Conservation (phyloP, 2,113 vertebrate genomes). For the Ctenomys sociabilis region DNA sequence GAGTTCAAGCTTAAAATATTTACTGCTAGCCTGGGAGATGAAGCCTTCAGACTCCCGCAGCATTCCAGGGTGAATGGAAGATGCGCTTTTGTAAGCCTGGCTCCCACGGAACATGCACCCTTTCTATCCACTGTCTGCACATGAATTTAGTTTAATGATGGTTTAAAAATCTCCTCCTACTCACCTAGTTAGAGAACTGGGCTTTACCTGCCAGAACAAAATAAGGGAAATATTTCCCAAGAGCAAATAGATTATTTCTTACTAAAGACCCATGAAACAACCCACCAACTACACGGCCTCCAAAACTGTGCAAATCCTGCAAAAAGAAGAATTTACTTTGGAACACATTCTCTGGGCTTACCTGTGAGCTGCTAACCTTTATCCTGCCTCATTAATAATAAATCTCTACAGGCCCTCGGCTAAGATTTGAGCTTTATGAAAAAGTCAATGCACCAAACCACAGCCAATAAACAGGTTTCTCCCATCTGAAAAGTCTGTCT, state of each 20-base stretch:
- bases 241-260: not conserved
- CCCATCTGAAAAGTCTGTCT: not conserved
- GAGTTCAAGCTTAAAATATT: conserved; percentile 43
- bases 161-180: not conserved
- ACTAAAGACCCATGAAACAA: not conserved
- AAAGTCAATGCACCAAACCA: not conserved
- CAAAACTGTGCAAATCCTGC: not conserved
- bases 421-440: not conserved
- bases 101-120: not conserved
- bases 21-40: not conserved
- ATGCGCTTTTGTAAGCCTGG: rapidly evolving
- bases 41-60: not conserved
- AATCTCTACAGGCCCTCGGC: not conserved
- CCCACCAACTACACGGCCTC: not conserved
- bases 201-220: not conserved
- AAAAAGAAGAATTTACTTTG: not conserved
- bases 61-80: not conserved
- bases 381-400: not conserved
- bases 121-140: not conserved
- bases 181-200: not conserved
- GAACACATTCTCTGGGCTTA: not conserved
- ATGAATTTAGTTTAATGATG: not conserved
- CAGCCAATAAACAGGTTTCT: not conserved
- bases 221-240: not conserved
- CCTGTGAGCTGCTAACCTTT: not conserved